Percentiles rank a stretch among this genome's conserved stretches.
These are phyloP conservation scores for Agrochola lota DNA, from an alignment of 2,888 invertebrate genomes.

Conservation along the genomic window DNA sequence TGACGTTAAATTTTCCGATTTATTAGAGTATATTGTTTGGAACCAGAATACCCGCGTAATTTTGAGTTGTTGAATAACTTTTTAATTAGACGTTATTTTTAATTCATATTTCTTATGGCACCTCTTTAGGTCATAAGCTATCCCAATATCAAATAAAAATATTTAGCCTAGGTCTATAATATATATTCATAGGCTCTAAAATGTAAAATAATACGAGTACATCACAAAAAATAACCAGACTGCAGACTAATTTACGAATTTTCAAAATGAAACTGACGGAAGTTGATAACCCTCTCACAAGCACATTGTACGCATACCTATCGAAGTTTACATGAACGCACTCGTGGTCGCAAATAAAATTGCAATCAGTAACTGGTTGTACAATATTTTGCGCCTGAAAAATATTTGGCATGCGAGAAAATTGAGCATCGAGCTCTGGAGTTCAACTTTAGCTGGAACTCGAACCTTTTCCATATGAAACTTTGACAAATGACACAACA, in stretches of 20 bases:
- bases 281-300: constrained; percentile 22
- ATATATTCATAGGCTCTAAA: neutral
- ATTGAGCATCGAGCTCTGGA: neutral
- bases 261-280: neutral
- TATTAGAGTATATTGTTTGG: neutral
- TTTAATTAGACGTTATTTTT: too few relatives aligned
- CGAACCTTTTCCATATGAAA: neutral
- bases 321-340: constrained; percentile 44
- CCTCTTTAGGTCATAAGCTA: too few relatives aligned
- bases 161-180: too few relatives aligned
- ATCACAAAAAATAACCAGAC: neutral
- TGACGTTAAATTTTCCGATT: neutral
- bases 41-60: too few relatives aligned
- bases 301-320: constrained; percentile 15
- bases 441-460: neutral
- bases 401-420: constrained; percentile 16
- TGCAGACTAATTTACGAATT: constrained; percentile 1
- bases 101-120: too few relatives aligned
- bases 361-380: constrained; percentile 32
- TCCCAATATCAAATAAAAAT: too few relatives aligned
- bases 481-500: neutral
- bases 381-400: constrained; percentile 16
- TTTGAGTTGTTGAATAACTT: too few relatives aligned
- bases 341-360: constrained; percentile 42
- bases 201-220: neutral